Percentiles rank a stretch among this genome's conserved stretches.
Evolutionary conservation across 1,140 invertebrate genomes (phyloP).

Genomic region (Ceratina australensis): DNA sequence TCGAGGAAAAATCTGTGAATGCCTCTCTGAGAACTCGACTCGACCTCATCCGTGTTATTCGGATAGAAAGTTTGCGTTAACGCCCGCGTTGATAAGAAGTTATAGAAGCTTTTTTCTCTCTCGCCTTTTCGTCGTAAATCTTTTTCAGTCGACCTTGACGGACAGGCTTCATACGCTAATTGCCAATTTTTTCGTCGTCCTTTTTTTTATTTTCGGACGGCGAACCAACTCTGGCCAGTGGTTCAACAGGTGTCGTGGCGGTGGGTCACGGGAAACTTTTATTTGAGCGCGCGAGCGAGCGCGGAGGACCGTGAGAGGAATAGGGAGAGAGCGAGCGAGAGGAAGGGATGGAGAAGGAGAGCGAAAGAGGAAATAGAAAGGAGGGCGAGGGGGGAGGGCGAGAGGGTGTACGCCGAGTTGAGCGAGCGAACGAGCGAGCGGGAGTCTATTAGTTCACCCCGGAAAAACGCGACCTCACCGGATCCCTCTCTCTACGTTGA

Average conservation of each 20-base stretch:
- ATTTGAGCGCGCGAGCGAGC: slow-evolving; percentile 72
- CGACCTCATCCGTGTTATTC: neutral
- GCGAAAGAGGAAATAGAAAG: slow-evolving; percentile 45
- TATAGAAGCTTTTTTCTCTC: no score
- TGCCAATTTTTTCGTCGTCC: slow-evolving; percentile 62
- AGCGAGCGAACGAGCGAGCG: slow-evolving; percentile 62
- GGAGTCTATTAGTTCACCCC: slow-evolving; percentile 76
- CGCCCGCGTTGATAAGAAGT: no score
- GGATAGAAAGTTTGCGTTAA: no score
- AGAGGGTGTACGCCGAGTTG: slow-evolving; percentile 61
- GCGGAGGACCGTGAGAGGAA: slow-evolving; percentile 43
- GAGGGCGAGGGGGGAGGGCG: slow-evolving; percentile 47
- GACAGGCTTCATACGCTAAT: slow-evolving; percentile 78
- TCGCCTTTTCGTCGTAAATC: slow-evolving; percentile 63
- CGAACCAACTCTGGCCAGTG: slow-evolving; percentile 63
- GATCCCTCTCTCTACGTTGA: slow-evolving; percentile 58
- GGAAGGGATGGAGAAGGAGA: slow-evolving; percentile 47
- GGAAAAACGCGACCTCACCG: slow-evolving; percentile 73
- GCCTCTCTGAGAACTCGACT: neutral
- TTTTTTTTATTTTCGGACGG: slow-evolving; percentile 58
- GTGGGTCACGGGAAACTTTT: slow-evolving; percentile 77
- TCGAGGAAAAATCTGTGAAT: neutral
- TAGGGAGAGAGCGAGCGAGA: slow-evolving; percentile 39
- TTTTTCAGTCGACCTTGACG: slow-evolving; percentile 67
- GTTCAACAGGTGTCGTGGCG: slow-evolving; percentile 78